These are phyloP conservation scores for Melanerpes aurifrons DNA, from an alignment of 2,113 vertebrate species.

Conservation along the genomic window DNA sequence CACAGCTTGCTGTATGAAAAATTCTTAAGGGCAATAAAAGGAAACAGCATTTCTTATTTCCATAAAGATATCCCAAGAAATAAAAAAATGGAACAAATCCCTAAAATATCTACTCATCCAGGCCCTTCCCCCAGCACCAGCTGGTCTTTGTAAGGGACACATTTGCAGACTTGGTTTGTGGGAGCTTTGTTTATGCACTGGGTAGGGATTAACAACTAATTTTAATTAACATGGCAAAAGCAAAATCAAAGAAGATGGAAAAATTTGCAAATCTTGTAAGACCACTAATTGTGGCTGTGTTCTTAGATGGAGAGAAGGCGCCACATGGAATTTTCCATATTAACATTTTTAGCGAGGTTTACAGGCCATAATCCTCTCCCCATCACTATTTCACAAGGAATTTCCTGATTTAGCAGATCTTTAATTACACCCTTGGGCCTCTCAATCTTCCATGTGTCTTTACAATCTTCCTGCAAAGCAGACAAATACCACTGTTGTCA, in stretches of 20 bases:
- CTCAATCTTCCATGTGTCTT: background rate
- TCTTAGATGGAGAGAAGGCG: background rate
- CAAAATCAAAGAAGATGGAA: slow-evolving; percentile 25
- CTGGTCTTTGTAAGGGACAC: background rate
- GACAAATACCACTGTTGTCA: background rate
- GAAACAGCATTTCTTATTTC: background rate
- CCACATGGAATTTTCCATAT: background rate
- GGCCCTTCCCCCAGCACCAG: background rate
- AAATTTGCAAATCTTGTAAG: slow-evolving; percentile 3
- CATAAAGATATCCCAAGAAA: background rate
- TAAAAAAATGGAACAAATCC: slow-evolving; percentile 19
- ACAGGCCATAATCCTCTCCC: background rate
- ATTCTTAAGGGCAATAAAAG: background rate
- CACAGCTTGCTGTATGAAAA: background rate
- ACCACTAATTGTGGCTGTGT: background rate
- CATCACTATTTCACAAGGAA: background rate
- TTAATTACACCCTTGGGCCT: background rate
- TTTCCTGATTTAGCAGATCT: background rate
- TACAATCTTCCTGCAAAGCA: background rate
- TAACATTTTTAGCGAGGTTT: background rate
- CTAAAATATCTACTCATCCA: background rate
- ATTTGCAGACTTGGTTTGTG: slow-evolving; percentile 13
- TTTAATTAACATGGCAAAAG: slow-evolving; percentile 47
- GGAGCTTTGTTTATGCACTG: slow-evolving; percentile 11
- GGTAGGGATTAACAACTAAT: slow-evolving; percentile 12